Evolutionary conservation across 2,797 vertebrate genomes (phyloP).

Genomic region (Pristis pectinata): DNA sequence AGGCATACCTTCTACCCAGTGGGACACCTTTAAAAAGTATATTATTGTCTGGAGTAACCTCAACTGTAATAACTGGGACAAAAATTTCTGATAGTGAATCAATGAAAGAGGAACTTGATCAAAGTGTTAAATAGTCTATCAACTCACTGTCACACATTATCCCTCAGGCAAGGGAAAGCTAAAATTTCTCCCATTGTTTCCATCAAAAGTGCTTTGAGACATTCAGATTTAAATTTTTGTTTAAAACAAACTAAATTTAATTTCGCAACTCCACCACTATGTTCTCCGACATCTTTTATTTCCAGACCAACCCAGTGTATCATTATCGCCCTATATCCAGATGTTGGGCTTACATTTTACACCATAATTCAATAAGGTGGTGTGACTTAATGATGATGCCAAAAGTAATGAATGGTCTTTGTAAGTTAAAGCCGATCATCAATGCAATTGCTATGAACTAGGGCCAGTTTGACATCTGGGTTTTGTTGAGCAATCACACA

Average conservation of each 20-base stretch:
- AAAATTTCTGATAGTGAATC: background rate
- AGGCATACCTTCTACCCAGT: background rate
- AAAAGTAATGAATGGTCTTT: background rate
- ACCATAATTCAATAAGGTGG: background rate
- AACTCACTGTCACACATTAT: background rate
- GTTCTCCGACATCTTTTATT: background rate
- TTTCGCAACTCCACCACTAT: background rate
- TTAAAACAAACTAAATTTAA: background rate
- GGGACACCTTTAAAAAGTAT: no score
- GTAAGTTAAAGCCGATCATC: background rate
- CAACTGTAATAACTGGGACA: background rate
- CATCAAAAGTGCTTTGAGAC: no score
- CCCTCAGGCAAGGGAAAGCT: background rate
- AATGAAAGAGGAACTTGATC: background rate
- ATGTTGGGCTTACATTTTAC: background rate
- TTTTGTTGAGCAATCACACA: background rate
- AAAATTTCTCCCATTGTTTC: background rate
- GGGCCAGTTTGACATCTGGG: background rate
- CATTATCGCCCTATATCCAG: background rate
- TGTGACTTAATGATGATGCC: background rate
- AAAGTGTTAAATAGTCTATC: background rate
- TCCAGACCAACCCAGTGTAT: background rate
- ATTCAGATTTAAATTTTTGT: background rate
- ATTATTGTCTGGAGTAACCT: background rate
- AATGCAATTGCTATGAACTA: background rate